Evolutionary conservation across 2,113 vertebrate species (phyloP).

Genomic region (Pollimyrus isidori): DNA sequence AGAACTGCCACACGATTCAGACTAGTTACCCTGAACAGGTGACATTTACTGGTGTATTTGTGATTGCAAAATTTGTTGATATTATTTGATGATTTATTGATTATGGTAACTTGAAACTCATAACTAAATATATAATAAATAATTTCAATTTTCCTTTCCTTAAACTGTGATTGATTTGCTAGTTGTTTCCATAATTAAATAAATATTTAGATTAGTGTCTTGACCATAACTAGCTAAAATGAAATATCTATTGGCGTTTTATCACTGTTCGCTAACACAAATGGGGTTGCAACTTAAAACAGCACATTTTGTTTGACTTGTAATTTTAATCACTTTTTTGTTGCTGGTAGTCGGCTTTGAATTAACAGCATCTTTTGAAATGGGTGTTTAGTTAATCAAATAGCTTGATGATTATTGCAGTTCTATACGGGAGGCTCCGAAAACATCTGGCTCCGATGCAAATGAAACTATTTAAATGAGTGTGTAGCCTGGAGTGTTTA

Average conservation of each 20-base stretch:
- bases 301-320: background rate
- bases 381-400: constrained; percentile 1
- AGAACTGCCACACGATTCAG: background rate
- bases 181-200: background rate
- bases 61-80: background rate
- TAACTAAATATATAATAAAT: background rate
- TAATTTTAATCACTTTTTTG: background rate
- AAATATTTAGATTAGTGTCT: background rate
- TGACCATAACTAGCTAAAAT: background rate
- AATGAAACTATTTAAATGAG: background rate
- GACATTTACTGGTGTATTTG: background rate
- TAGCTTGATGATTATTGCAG: background rate
- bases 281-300: background rate
- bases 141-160: background rate
- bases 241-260: background rate
- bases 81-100: background rate
- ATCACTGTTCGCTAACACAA: background rate
- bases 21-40: background rate
- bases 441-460: background rate
- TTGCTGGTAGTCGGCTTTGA: background rate
- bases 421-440: background rate
- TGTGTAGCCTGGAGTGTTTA: background rate
- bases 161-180: background rate
- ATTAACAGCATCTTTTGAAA: background rate
- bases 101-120: background rate